Conservation (phyloP, 1,140 invertebrate genomes). For the Vollenhovia emeryi region DNA sequence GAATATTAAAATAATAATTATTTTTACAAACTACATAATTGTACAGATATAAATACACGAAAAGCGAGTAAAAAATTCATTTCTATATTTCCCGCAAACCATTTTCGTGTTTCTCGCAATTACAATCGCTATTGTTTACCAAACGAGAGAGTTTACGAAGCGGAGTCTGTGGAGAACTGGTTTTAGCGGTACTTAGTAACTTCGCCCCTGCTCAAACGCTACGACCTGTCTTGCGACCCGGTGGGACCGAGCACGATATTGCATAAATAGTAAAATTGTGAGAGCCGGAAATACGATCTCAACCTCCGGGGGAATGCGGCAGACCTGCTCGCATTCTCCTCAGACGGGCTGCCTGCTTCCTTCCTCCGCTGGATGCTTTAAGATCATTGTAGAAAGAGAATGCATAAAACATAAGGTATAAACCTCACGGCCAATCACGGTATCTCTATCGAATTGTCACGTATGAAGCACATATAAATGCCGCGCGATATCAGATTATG, state of each 20-base stretch:
- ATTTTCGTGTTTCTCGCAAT: neutral
- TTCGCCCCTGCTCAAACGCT: conserved; percentile 10
- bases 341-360: conserved; percentile 16
- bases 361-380: conserved; percentile 27
- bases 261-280: conserved; percentile 58
- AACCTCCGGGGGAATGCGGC: conserved; percentile 36
- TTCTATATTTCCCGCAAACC: neutral
- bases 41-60: neutral
- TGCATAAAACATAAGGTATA: conserved; percentile 60
- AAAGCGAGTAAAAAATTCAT: neutral
- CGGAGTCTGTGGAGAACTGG: conserved; percentile 1
- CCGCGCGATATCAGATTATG: conserved; percentile 20
- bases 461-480: conserved; percentile 35
- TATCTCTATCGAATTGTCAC: conserved; percentile 1
- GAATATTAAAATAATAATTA: conserved; percentile 8
- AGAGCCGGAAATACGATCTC: conserved; percentile 57
- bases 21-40: neutral
- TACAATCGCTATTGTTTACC: neutral
- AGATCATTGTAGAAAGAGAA: conserved; percentile 60
- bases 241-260: conserved; percentile 29
- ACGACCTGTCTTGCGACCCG: conserved; percentile 19
- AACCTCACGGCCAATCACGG: conserved; percentile 45
- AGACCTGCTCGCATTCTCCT: conserved; percentile 11
- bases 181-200: conserved; percentile 44
- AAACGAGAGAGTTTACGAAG: conserved; percentile 6